Evolutionary conservation across 2,113 vertebrate species (phyloP), one percentile per base, ranked within the genome.

Genomic region (Anarrhichthys ocellatus): DNA sequence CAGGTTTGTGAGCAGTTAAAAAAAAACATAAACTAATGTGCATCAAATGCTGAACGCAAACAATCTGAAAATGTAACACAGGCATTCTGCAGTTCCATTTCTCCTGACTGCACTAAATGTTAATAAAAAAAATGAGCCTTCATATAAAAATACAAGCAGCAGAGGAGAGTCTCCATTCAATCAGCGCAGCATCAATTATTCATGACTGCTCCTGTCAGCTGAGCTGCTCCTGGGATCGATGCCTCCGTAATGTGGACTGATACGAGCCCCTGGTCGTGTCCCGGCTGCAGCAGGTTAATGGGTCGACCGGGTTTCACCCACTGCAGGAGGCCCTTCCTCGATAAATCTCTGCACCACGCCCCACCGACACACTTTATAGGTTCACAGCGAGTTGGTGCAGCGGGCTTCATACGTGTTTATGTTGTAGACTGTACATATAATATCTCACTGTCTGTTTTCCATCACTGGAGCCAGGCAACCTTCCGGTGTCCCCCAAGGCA

Each of bases 181-280:
- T 88, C 85, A 83, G 70, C 56, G 65, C 54, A 68, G 77, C 83
- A 92, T 95, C 76, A 92, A 95, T 94, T 93, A 95, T 95, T 94
- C 88, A 95, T 89, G 22, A 74, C 22, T 15, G 61, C 76, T 80
- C 64, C 70, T 81, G 88, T 71, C 15, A 73, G 76, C 84, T 72
- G 69, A 40, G 71, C 86, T 69, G 86, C 81, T 87, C 79, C 46
- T 24, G 88, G 68, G 93, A 95, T 95, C 94, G 82, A 95, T 95
- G 87, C 73, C 38, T 80, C 87, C 78, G 87, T 93, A 90, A 92
- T 93, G 88, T 89, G 85, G 88, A 83, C 85, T 87, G 87, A 92
- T 92, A 90, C 62, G 74, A 90, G 92, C 85, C 81, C 88, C 88
- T 34, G 85, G 88, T 83, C 81, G 56, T 27, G 78, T 83, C 77